These are phyloP conservation scores for Halichoeres trimaculatus DNA, from an alignment of 2,113 vertebrate genomes.

Conservation along the genomic window DNA sequence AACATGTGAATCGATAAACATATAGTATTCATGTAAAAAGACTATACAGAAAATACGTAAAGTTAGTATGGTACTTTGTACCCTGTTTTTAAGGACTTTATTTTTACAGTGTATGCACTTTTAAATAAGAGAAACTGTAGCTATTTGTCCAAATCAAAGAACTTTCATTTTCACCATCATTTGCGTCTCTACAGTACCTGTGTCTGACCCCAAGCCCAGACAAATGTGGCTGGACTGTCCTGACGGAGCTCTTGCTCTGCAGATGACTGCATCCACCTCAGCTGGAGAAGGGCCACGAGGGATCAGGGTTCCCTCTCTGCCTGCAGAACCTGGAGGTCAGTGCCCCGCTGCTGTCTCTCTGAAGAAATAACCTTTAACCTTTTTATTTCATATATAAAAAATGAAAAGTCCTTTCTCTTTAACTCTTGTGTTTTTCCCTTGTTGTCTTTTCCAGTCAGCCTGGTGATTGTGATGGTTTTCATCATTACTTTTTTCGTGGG, in stretches of 20 bases:
- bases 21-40: too few relatives aligned
- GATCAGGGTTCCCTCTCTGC: constrained; percentile 28
- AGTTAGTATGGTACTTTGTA: too few relatives aligned
- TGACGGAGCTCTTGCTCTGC: constrained; percentile 55
- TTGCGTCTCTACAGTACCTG: constrained; percentile 48
- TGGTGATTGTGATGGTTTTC: constrained; percentile 53
- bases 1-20: too few relatives aligned
- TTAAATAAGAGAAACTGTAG: too few relatives aligned
- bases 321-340: constrained; percentile 40
- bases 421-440: neutral
- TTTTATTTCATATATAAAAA: neutral
- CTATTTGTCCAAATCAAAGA: too few relatives aligned
- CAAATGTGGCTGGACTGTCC: constrained; percentile 63
- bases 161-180: neutral
- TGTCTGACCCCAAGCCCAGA: constrained; percentile 42
- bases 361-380: neutral
- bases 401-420: neutral
- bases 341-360: neutral
- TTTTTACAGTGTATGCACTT: too few relatives aligned
- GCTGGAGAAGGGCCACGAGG: constrained; percentile 76
- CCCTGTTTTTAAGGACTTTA: too few relatives aligned
- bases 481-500: constrained; percentile 46
- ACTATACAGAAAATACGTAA: too few relatives aligned
- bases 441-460: constrained; percentile 58
- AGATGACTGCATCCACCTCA: constrained; percentile 73